Base-by-base conservation (phyloP, 2,888 invertebrate species). In the Dioctria linearis region DNA sequence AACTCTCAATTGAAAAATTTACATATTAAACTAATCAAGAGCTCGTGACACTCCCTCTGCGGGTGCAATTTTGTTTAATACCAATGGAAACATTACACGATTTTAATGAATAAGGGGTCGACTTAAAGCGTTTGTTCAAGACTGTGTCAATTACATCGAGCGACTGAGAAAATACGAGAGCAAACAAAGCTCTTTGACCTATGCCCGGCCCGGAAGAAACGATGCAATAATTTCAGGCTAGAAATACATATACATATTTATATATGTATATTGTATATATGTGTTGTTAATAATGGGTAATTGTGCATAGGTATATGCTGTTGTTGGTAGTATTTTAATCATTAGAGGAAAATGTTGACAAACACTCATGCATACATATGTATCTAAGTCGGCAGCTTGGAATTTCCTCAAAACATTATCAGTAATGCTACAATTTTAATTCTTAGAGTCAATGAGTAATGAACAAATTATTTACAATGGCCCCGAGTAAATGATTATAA, bases 1-100 rank as follows among this genome's bases (percentile, higher is more conserved):
- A 83, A 83, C 82, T 82, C 81, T 83, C 81, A 83, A 83, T 83
- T 83, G 81, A 63, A 83, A 80, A 80, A 83, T 83, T 82, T 83
- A 80, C 81, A 83, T 82, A 69, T 65, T 78, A 80, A 78, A 80
- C 69, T 57, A 79, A 80, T 80, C 73, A 73, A 71, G 49, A 75
- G 75, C 63, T 82, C 67, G 82, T 80, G 80, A 79, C 82, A 80
- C 66, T 61, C 73, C 71, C 54, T 39, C 61, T n/a, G 59, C 57
- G 13, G 59, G 57, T 75, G 69, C 25, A 40, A 25, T 49, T 25
- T 42, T 59, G 43, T 51, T 25, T n/a, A 69, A 46, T 25, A 67
- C 37, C 37, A 13, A 5, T 9, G 40, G 39, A 65, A 25, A 65
- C 4, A 4, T 54, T 54, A 54, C 54, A 54, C 54, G 54, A 54